These are phyloP conservation scores for Felis chaus DNA, from an alignment of 2,113 vertebrate genomes.

Conservation along the genomic window DNA sequence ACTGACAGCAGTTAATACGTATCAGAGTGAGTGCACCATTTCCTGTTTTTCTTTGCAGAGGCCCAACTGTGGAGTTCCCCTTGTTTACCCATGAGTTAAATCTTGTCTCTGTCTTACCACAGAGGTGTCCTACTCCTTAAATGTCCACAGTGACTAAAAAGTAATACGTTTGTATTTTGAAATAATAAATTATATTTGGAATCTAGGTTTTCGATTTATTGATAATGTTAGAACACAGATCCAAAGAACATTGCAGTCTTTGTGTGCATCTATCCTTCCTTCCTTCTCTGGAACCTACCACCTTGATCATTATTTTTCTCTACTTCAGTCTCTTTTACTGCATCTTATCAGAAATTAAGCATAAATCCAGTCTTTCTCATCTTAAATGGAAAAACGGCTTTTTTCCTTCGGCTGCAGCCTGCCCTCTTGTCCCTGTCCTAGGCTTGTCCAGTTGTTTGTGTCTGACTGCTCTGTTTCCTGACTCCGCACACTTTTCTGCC, in stretches of 20 bases:
- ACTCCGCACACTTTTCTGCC: rapidly evolving
- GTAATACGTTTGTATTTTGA: background rate
- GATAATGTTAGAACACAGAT: background rate
- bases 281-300: background rate
- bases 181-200: background rate
- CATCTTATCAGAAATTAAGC: background rate
- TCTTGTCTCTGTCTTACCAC: background rate
- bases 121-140: background rate
- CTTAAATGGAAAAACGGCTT: background rate
- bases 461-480: rapidly evolving
- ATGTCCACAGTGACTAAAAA: background rate
- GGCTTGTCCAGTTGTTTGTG: background rate
- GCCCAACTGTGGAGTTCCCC: constrained; percentile 41
- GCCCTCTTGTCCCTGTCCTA: background rate
- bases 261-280: background rate
- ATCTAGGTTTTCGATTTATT: background rate
- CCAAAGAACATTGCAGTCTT: background rate
- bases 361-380: background rate
- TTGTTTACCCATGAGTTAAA: background rate
- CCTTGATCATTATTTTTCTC: background rate
- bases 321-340: background rate
- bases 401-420: background rate
- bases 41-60: constrained; percentile 57
- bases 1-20: background rate
- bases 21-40: background rate